Evolutionary conservation across 2,113 vertebrate genomes (phyloP).

Genomic region (Ciconia boyciana): DNA sequence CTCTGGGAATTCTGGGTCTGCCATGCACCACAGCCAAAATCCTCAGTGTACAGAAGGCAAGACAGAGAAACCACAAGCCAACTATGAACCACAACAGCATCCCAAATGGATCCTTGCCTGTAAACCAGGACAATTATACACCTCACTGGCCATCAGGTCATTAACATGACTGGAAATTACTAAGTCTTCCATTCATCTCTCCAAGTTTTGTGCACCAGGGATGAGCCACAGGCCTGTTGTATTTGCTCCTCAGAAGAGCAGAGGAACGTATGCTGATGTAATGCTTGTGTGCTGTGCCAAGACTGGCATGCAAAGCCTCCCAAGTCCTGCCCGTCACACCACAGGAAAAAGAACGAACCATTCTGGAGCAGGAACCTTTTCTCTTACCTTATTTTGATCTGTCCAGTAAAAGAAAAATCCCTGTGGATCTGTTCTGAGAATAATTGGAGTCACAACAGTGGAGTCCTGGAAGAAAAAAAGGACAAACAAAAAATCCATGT

Average conservation of each 20-base stretch:
- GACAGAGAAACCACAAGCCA: not conserved
- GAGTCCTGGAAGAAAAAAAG: slow-evolving; percentile 80
- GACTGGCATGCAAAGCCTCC: not conserved
- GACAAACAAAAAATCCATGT: not conserved
- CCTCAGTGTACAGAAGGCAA: not conserved
- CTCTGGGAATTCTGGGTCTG: not conserved
- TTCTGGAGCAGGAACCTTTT: not conserved
- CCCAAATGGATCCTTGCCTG: not conserved
- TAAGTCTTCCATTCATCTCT: not conserved
- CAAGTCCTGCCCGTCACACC: not conserved
- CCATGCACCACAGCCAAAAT: not conserved
- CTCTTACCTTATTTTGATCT: slow-evolving; percentile 95
- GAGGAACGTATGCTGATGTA: not conserved
- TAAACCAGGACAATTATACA: not conserved
- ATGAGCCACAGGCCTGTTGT: not conserved
- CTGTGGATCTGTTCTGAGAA: slow-evolving; percentile 90
- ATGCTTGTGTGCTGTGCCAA: not conserved
- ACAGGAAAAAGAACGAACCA: not conserved
- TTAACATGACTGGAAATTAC: not conserved
- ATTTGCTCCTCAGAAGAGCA: not conserved
- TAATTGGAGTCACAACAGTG: slow-evolving; percentile 87
- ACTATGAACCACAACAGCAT: not conserved
- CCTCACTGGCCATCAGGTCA: not conserved
- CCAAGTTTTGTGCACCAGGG: not conserved
- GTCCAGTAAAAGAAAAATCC: slow-evolving; percentile 98